Base-by-base conservation (phyloP, 2,888 invertebrate genomes). In the Volucella bombylans region DNA sequence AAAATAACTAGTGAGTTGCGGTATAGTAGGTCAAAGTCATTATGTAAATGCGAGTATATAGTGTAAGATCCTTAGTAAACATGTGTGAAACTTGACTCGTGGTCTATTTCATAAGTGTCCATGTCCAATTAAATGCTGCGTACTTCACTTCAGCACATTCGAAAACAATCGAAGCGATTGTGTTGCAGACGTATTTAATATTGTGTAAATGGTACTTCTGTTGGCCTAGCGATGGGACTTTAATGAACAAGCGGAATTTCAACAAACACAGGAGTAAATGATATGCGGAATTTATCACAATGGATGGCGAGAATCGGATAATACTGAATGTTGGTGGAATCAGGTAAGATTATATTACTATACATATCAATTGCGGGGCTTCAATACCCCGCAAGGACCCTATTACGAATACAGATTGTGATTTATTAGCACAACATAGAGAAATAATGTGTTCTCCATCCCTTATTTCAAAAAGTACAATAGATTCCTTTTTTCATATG, bases 291-390 rank as follows among this genome's bases (percentile, higher is more conserved):
- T 68, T 80, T 69, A 76, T 81, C 89, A 90, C 88, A 90, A 96
- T 96, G 96, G 97, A 97, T 94, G 96, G 96, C 88, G 97, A 98
- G 93, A 97, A 98, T 92, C 95, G 97, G 90, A 97, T 98, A 90
- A 96, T 97, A 92, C 93, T 98, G 90, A 98, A 98, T 93, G 97
- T 98, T 90, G 97, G 98, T 87, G 98, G 98, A 87, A 97, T 98
- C 91, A 94, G 96, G 92, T 96, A 88, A 90, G 91, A 85, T 31
- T 31, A 31, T 31, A 31, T 9, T 23, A 38, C 4, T 39, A 9
- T 55, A 55, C 12, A 38, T 39, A 55, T 14, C 6, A 31, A 8
- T 4, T 10, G 14, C 18, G 3, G 18, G 18, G 18, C 3, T 23
- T 23, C 18, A 1, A 23, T 3, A 3, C 18, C 18, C 3, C 2